Conservation (phyloP, 2,888 invertebrate species). For the Eristalinus aeneus region DNA sequence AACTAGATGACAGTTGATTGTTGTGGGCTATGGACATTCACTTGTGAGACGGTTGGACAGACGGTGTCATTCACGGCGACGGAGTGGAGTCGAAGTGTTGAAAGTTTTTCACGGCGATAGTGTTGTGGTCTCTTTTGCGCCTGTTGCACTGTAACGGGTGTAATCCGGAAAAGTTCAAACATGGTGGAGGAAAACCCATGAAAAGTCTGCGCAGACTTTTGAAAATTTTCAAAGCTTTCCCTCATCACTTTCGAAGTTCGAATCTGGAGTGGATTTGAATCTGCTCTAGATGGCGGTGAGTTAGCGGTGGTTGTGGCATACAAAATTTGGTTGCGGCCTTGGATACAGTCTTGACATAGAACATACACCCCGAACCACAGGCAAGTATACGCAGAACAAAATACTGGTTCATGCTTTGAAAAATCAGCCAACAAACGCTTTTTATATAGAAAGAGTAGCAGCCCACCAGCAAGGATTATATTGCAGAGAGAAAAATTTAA, state of each 20-base stretch:
- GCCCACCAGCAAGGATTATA: too few species aligned
- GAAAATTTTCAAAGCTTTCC: constrained; percentile 21
- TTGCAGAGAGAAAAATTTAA: too few species aligned
- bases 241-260: background rate
- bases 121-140: constrained; percentile 63
- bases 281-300: background rate
- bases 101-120: constrained; percentile 6
- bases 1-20: constrained; percentile 65
- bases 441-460: too few species aligned
- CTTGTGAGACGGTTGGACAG: constrained; percentile 40
- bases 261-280: background rate
- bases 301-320: background rate
- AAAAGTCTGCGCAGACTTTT: constrained; percentile 49
- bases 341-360: too few species aligned
- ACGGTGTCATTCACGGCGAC: constrained; percentile 16
- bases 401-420: too few species aligned
- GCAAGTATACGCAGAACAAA: too few species aligned
- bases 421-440: too few species aligned
- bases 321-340: too few species aligned
- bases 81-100: background rate
- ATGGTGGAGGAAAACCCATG: constrained; percentile 14
- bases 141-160: constrained; percentile 43
- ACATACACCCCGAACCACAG: too few species aligned
- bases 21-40: constrained; percentile 41
- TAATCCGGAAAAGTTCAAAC: constrained; percentile 45